Percentiles rank a stretch among this genome's conserved stretches.
Evolutionary conservation across 2,113 vertebrate species (phyloP).

Genomic region (Menura novaehollandiae): DNA sequence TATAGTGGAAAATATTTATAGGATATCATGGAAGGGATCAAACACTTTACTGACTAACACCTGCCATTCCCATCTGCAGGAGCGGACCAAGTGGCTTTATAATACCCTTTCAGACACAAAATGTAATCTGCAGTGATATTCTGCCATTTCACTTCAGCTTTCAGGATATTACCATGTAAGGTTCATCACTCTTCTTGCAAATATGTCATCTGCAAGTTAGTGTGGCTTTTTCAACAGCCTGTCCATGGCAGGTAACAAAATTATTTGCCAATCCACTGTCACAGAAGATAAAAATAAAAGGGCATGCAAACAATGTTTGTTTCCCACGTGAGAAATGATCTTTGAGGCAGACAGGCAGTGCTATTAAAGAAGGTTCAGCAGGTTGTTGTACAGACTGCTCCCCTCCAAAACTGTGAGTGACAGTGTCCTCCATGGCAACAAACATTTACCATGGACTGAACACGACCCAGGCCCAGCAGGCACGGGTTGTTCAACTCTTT

Average conservation of each 20-base stretch:
- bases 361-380: neutral
- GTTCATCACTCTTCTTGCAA: neutral
- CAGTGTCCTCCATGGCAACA: neutral
- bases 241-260: neutral
- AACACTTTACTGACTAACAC: neutral
- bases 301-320: neutral
- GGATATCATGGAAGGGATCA: neutral
- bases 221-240: neutral
- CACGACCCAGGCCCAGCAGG: neutral
- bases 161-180: neutral
- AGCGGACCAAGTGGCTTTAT: neutral
- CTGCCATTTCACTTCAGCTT: neutral
- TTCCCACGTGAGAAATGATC: neutral
- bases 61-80: neutral
- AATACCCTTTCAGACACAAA: neutral
- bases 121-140: neutral
- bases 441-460: rapidly evolving
- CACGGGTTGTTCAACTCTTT: neutral
- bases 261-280: neutral
- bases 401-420: neutral
- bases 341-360: neutral
- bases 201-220: neutral
- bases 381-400: neutral
- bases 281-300: neutral
- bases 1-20: neutral